These are phyloP conservation scores for Aurelia sp. DNA, from an alignment of 30 jellyfish, hydroid and myxozoan species.

Conservation along the genomic window DNA sequence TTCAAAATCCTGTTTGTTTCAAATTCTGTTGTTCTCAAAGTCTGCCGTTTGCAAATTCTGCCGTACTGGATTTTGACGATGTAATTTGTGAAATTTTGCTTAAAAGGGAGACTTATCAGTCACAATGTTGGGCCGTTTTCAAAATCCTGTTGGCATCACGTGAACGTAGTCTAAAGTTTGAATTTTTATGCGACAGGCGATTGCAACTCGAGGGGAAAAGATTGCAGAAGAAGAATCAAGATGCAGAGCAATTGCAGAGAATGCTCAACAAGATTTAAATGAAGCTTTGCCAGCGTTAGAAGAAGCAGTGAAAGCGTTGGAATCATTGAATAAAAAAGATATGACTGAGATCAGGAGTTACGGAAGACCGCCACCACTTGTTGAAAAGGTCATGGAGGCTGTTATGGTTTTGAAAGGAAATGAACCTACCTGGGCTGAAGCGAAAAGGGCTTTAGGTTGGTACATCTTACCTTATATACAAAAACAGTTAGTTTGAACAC, in stretches of 20 bases:
- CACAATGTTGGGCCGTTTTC: too few species aligned
- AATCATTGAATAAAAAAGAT: conserved; percentile 91
- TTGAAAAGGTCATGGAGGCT: conserved; percentile 96
- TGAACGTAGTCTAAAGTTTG: too few species aligned
- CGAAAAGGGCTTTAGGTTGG: conserved; percentile 87
- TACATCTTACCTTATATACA: background rate
- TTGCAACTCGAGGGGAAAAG: conserved; percentile 94
- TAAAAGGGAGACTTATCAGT: too few species aligned
- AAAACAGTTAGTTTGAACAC: too few species aligned
- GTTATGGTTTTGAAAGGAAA: conserved; percentile 84
- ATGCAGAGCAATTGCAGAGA: conserved; percentile 93
- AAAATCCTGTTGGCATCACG: too few species aligned
- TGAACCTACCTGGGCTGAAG: conserved; percentile 99
- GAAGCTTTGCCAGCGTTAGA: conserved; percentile 96
- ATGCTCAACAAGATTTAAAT: conserved; percentile 90
- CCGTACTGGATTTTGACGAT: too few species aligned
- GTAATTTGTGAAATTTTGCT: too few species aligned
- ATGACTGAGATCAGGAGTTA: conserved; percentile 96
- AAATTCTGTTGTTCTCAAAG: too few species aligned
- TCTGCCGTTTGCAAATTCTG: too few species aligned
- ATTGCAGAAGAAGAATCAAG: conserved; percentile 92
- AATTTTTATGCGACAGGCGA: conserved; percentile 50
- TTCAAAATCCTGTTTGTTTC: too few species aligned
- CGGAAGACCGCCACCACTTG: conserved; percentile 97
- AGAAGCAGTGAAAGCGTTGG: conserved; percentile 95